Evolutionary conservation across 2,888 invertebrate genomes (phyloP), one percentile per base, ranked within the genome.

Genomic region (Drosophila planitibia): DNA sequence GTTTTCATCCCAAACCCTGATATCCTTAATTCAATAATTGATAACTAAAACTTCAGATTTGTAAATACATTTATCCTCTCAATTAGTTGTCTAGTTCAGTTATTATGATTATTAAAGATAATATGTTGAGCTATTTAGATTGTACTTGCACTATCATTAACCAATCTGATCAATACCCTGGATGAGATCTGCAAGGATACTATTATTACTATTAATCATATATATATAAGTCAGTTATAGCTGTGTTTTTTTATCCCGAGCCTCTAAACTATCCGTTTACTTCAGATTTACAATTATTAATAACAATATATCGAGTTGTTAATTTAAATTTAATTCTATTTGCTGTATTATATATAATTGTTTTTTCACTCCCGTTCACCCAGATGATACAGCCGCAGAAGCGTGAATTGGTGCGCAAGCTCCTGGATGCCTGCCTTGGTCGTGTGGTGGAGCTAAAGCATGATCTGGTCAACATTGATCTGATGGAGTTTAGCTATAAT

Each of bases 351-450:
- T n/a, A 32, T 7, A 54, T 2, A 25, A 41, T 37, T 37, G n/a
- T 0, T 37, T 39, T 30, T n/a, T 19, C 0, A 3, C 25, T 16
- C 3, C 1, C 4, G 22, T 14, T n/a, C 32, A 2, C n/a, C 1
- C 4, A 98, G 94, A 95, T 98, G 85, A 94, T 98, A 47, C 99
- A 99, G 92, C 98, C 99, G 0, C 99, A 99, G 92, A 99, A 99
- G 92, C 94, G 98, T 37, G 92, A 96, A 58, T 94, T 98, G n/a
- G 95, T 98, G 1, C 90, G 93, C 0, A 95, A 96, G 76, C 91
- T 97, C 3, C 91, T 98, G 4, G 97, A 98, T 89, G 95, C 96
- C 0, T 95, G 96, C 51, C 94, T 98, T 65, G 98, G 98, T 1
- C 95, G 98, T 72, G 94, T 98, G 51, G 94, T 98, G 37, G 99